A percentile compares a stretch with the other conserved stretches of the same genome.
phyloP scores from a whole-genome alignment of 2,888 invertebrate species.

The Phengaris arion region DNA sequence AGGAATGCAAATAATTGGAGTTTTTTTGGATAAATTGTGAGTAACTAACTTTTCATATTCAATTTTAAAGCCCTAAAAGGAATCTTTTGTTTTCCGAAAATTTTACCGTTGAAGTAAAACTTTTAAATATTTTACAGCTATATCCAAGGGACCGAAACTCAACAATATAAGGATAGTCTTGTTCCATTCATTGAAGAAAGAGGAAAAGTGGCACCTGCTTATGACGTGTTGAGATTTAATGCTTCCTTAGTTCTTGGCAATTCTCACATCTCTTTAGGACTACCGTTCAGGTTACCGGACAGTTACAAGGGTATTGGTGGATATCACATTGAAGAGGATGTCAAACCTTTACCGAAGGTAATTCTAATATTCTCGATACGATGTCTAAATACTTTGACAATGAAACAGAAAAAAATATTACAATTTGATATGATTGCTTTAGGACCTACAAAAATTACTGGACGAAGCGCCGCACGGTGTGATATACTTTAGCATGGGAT shows the following conservation, averaged over 20 bases:
- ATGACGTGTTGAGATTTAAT: slow-evolving; percentile 39
- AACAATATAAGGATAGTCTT: slow-evolving; percentile 17
- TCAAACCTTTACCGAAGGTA: slow-evolving; percentile 45
- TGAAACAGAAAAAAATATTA: not conserved
- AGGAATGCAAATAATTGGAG: slow-evolving; percentile 34
- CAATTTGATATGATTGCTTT: not conserved
- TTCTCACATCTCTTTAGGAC: slow-evolving; percentile 42
- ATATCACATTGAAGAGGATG: slow-evolving; percentile 42
- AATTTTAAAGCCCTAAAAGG: no score
- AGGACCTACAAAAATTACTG: slow-evolving; percentile 58
- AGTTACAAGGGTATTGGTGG: slow-evolving; percentile 43
- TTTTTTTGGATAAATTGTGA: slow-evolving; percentile 22
- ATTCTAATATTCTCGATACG: not conserved
- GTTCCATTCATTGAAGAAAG: slow-evolving; percentile 31
- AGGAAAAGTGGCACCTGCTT: slow-evolving; percentile 35
- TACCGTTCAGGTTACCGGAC: slow-evolving; percentile 40
- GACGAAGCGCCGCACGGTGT: slow-evolving; percentile 60
- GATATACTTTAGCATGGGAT: slow-evolving; percentile 70
- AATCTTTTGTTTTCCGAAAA: no score
- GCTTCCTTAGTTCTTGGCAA: slow-evolving; percentile 44
- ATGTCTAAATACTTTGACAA: not conserved
- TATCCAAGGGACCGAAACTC: not conserved
- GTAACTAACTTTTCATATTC: not conserved
- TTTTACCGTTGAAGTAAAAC: not conserved
- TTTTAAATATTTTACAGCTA: not conserved